A percentile compares a stretch with the other conserved stretches of the same genome.
Conservation (phyloP, 2,797 vertebrate genomes). For the Menidia menidia region DNA sequence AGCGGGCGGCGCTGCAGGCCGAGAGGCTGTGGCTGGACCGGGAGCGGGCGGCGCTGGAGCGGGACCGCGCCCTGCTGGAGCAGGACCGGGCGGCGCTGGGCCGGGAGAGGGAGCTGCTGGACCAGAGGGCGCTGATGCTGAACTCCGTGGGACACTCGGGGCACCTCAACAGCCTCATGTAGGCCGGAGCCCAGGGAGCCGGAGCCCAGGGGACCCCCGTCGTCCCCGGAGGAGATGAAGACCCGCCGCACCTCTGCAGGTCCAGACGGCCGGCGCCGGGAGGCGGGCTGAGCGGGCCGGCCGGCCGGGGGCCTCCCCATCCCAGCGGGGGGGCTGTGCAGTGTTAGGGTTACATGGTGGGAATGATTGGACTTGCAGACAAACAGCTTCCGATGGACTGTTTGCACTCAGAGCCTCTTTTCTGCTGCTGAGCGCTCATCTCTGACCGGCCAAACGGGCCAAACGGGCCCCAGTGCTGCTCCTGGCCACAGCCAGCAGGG, state of each 20-base stretch:
- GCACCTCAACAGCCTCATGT: conserved; percentile 74
- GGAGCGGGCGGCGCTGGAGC: conserved; percentile 67
- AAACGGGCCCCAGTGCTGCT: no score
- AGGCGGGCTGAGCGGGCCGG: neutral
- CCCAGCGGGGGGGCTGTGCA: neutral
- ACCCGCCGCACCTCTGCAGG: neutral
- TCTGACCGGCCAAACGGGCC: neutral
- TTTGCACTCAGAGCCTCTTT: neutral
- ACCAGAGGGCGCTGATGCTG: conserved; percentile 74
- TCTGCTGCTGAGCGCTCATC: neutral
- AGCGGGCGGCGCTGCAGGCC: conserved; percentile 66
- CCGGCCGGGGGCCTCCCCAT: neutral
- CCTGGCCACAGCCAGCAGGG: no score
- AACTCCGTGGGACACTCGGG: conserved; percentile 70
- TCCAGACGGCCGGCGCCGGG: conserved; percentile 1
- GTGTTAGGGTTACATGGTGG: neutral
- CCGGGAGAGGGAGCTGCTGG: conserved; percentile 68
- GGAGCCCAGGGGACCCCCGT: neutral
- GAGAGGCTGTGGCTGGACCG: conserved; percentile 74
- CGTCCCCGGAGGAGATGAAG: neutral
- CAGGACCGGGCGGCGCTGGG: conserved; percentile 65
- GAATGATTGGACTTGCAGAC: neutral
- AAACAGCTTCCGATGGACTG: neutral
- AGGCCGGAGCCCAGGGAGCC: conserved; percentile 10
- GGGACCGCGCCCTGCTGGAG: conserved; percentile 67